phyloP scores from a whole-genome alignment of 2,113 vertebrate species.

The Pongo pygmaeus region DNA sequence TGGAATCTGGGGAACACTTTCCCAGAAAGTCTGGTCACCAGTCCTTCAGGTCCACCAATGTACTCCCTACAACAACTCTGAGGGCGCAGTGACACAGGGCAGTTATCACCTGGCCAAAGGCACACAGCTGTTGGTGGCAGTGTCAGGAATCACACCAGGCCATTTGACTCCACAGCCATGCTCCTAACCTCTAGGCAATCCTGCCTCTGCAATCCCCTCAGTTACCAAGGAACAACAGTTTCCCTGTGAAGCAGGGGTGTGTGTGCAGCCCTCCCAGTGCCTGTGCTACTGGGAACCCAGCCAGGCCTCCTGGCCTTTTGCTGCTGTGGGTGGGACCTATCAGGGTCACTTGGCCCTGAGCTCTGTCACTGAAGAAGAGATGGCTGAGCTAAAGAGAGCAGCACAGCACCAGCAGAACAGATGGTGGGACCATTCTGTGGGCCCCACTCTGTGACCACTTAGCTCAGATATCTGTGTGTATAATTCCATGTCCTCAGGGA shows the following conservation, averaged over 20 bases:
- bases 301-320: neutral
- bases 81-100: neutral
- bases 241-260: neutral
- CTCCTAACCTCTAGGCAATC: neutral
- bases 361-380: neutral
- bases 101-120: neutral
- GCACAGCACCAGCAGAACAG: neutral
- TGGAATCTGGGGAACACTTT: neutral
- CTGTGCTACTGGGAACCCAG: neutral
- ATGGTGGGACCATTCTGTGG: neutral
- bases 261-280: neutral
- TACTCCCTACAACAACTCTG: neutral
- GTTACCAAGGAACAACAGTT: neutral
- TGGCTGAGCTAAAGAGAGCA: neutral
- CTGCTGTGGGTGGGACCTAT: neutral
- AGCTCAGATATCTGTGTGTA: neutral
- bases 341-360: neutral
- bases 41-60: neutral
- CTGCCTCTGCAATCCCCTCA: neutral
- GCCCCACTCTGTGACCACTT: neutral
- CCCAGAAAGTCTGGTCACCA: neutral
- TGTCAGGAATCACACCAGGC: neutral
- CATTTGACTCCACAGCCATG: neutral
- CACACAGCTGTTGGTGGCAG: too few species aligned
- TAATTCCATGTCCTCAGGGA: neutral